Percentiles rank a stretch among this genome's conserved stretches.
Conservation (phyloP, 2,888 invertebrate genomes). For the Drosophila fungiperda region DNA sequence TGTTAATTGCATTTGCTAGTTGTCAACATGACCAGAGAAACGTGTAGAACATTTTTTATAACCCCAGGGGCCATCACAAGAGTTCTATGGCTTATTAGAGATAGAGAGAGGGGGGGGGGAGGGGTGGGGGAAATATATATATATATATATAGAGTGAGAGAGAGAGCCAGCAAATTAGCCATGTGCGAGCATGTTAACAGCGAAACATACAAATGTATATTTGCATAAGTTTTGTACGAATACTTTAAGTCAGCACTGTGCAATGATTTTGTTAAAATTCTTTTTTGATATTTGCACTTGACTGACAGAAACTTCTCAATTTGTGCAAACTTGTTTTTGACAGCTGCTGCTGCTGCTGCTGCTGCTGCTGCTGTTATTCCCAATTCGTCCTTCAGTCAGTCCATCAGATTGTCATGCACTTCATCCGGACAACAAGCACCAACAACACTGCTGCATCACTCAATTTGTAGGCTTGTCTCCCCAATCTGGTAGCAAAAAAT, state of each 20-base stretch:
- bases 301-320: constrained; percentile 43
- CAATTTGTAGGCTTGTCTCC: constrained; percentile 47
- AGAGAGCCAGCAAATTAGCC: constrained; percentile 37
- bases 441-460: constrained; percentile 32
- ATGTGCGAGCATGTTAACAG: constrained; percentile 7
- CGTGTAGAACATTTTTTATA: constrained; percentile 62
- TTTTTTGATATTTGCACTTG: constrained; percentile 1
- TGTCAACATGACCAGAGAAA: constrained; percentile 74
- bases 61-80: constrained; percentile 31
- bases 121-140: background rate
- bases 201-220: background rate
- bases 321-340: constrained; percentile 33
- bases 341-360: constrained; percentile 34
- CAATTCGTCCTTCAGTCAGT: constrained; percentile 26
- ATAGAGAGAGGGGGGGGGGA: background rate
- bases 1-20: constrained; percentile 82
- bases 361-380: constrained; percentile 26
- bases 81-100: constrained; percentile 26
- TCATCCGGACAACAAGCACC: constrained; percentile 18
- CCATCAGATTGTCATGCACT: constrained; percentile 48
- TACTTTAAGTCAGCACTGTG: constrained; percentile 17
- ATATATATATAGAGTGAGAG: background rate
- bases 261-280: constrained; percentile 17
- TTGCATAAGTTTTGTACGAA: constrained; percentile 5
- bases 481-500: constrained; percentile 38